Conservation (phyloP, 2,888 invertebrate genomes). For the Parapristionchus giblindavisi region DNA sequence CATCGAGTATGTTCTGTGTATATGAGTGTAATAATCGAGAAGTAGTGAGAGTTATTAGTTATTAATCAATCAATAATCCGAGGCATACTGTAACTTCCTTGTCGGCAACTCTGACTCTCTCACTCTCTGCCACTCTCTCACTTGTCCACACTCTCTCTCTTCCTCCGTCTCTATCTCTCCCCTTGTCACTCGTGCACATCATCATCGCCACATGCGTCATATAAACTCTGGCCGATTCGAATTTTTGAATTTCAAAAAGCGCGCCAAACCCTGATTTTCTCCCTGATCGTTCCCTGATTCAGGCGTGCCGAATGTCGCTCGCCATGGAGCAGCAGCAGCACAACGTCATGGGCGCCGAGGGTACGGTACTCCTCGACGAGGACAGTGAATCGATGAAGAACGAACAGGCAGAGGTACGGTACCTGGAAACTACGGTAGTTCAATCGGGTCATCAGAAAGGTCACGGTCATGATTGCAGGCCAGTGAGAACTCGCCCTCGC, state of each 20-base stretch:
- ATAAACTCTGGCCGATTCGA: neutral
- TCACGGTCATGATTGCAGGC: constrained; percentile 26
- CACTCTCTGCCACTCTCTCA: neutral
- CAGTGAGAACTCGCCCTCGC: constrained; percentile 39
- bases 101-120: too few relatives aligned
- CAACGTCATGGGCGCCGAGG: neutral
- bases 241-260: constrained; percentile 4
- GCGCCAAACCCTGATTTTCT: neutral
- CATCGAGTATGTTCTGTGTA: too few relatives aligned
- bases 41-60: too few relatives aligned
- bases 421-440: neutral
- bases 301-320: constrained; percentile 24
- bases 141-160: neutral
- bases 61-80: too few relatives aligned
- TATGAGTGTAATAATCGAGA: too few relatives aligned
- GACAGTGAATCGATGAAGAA: constrained; percentile 21
- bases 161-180: constrained; percentile 4
- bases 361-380: neutral
- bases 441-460: neutral
- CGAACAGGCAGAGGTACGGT: constrained; percentile 32
- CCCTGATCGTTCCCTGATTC: neutral
- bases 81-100: too few relatives aligned
- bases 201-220: constrained; percentile 21
- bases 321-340: constrained; percentile 23
- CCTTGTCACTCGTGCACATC: neutral